Evolutionary conservation across 1,140 invertebrate species (phyloP).

Genomic region (Cotesia vestalis): DNA sequence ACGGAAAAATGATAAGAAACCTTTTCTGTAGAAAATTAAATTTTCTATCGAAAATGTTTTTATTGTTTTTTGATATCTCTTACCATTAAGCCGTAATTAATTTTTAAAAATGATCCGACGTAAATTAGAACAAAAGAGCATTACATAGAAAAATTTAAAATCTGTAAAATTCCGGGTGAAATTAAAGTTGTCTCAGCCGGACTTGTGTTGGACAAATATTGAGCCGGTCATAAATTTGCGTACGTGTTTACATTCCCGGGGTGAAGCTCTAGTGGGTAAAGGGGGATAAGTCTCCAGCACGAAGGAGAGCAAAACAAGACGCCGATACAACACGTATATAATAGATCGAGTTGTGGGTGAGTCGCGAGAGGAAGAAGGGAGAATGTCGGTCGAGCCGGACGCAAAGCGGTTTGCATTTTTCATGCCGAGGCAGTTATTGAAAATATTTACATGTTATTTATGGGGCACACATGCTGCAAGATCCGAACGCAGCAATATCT

Average conservation of each 20-base stretch:
- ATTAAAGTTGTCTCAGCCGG: too few species aligned
- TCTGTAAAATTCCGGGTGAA: not conserved
- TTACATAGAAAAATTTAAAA: too few species aligned
- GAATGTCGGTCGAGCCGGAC: conserved; percentile 42
- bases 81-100: too few species aligned
- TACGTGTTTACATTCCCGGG: too few species aligned
- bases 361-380: conserved; percentile 37
- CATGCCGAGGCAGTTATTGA: conserved; percentile 60
- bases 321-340: not conserved
- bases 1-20: too few species aligned
- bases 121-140: too few species aligned
- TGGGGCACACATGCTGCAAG: conserved; percentile 57
- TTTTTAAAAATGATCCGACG: too few species aligned
- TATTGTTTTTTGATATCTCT: too few species aligned
- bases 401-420: conserved; percentile 62
- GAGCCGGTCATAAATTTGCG: conserved; percentile 54
- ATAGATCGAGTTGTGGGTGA: conserved; percentile 6
- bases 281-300: conserved; percentile 48
- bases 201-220: conserved; percentile 53
- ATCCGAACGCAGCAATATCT: conserved; percentile 50
- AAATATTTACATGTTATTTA: conserved; percentile 65
- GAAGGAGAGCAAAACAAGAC: not conserved
- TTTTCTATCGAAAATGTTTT: too few species aligned
- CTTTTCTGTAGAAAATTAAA: too few species aligned
- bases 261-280: not conserved